Base-by-base conservation (phyloP, 1,140 invertebrate species). In the Anastatus disparis region DNA sequence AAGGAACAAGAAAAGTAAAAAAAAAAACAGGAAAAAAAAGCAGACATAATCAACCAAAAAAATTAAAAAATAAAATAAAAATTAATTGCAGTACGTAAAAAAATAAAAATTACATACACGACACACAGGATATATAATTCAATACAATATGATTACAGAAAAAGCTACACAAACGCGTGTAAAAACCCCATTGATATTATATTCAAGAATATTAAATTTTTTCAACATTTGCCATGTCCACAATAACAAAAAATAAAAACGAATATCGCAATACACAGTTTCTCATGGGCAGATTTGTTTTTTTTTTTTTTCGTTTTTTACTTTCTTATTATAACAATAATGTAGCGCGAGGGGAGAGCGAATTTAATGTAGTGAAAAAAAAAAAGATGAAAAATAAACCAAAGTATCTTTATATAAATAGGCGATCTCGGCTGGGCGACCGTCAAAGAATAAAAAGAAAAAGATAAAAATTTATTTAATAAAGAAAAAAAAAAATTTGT, bases 21-120 rank as follows among this genome's bases (percentile, higher is more conserved):
- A 76, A 77, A 74, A 75, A 35, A n/a, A n/a, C n/a, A n/a, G n/a
- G n/a, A n/a, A n/a, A 76, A 71, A 71, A 72, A 70, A 53, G 9
- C 48, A n/a, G 48, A 75, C 74, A 78, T 79, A 81, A 77, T 76
- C 71, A 69, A 73, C 61, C n/a, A n/a, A n/a, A n/a, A n/a, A n/a
- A n/a, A n/a, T n/a, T n/a, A n/a, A n/a, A n/a, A n/a, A n/a, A n/a
- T n/a, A n/a, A n/a, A n/a, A n/a, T n/a, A n/a, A n/a, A n/a, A n/a
- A n/a, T n/a, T n/a, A n/a, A n/a, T n/a, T n/a, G n/a, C n/a, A n/a
- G 58, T 75, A 76, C 50, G 44, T 71, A 64, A 65, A 50, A 58
- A n/a, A 59, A 40, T 53, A n/a, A n/a, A n/a, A n/a, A n/a, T n/a
- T n/a, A n/a, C n/a, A n/a, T n/a, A n/a, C n/a, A n/a, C n/a, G n/a